A percentile compares a stretch with the other conserved stretches of the same genome.
These are phyloP conservation scores for Dicrurus megarhynchus DNA, from an alignment of 2,113 vertebrate species.

Conservation along the genomic window DNA sequence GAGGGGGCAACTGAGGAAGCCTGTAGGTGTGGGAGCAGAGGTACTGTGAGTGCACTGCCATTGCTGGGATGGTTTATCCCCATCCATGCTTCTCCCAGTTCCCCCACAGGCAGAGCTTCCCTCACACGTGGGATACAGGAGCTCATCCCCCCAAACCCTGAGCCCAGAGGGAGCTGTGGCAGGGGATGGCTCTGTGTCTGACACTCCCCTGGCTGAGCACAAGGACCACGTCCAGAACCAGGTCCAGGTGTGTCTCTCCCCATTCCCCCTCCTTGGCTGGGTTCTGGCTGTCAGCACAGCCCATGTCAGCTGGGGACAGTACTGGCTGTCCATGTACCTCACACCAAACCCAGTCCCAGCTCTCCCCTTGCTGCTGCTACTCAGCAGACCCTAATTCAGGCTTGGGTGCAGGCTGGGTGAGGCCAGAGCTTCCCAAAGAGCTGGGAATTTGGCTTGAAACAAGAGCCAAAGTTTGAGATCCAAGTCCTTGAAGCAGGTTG, in stretches of 20 bases:
- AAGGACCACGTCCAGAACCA: not conserved
- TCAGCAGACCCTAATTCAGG: not conserved
- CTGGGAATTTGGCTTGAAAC: not conserved
- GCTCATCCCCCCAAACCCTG: not conserved
- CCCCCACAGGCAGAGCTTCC: not conserved
- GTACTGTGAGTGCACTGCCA: not conserved
- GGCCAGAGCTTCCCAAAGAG: not conserved
- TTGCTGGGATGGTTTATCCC: not conserved
- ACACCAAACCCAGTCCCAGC: rapidly evolving
- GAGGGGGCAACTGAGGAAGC: not conserved
- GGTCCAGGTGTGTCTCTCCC: not conserved
- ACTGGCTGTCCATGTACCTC: rapidly evolving
- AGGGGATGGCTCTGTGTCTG: not conserved
- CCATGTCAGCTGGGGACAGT: not conserved
- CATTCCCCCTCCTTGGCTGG: not conserved
- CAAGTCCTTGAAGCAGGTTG: not conserved
- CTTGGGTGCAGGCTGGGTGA: not conserved
- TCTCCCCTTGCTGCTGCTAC: not conserved
- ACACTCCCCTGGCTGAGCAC: not conserved
- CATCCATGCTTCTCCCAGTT: not conserved
- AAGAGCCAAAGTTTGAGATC: not conserved
- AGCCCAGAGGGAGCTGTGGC: not conserved
- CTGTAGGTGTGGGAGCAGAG: not conserved
- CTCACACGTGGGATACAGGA: not conserved
- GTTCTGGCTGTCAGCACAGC: not conserved